phyloP scores from a whole-genome alignment of 2,113 vertebrate species.

The Pluvialis apricaria region DNA sequence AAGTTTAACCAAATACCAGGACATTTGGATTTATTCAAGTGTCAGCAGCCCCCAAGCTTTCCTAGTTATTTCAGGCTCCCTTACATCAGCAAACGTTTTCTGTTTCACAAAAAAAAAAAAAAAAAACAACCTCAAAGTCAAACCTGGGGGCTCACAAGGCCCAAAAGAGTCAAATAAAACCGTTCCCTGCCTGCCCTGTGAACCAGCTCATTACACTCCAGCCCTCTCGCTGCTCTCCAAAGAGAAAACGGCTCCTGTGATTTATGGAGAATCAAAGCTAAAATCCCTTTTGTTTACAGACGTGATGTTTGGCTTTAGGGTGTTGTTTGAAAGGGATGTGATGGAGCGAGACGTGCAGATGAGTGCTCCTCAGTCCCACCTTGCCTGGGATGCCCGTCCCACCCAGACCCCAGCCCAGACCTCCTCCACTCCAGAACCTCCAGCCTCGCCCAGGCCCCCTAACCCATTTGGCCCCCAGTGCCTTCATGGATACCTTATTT shows the following conservation, averaged over 20 bases:
- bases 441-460: not conserved
- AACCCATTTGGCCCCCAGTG: not conserved
- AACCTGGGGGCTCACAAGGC: not conserved
- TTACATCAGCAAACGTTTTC: conserved; percentile 11
- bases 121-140: not conserved
- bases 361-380: not conserved
- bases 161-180: not conserved
- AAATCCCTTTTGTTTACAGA: not conserved
- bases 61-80: conserved; percentile 2
- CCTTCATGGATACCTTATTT: not conserved
- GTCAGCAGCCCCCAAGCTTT: conserved; percentile 27
- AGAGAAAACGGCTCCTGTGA: not conserved
- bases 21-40: conserved; percentile 41
- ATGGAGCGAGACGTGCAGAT: not conserved
- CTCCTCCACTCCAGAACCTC: not conserved
- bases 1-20: conserved; percentile 46
- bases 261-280: not conserved
- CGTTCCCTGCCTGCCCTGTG: not conserved
- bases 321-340: not conserved
- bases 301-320: not conserved
- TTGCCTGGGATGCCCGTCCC: not conserved
- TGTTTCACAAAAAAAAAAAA: not conserved
- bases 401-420: not conserved
- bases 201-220: not conserved
- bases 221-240: not conserved